Percentiles rank a stretch among this genome's conserved stretches.
Conservation (phyloP, 2,888 invertebrate genomes). For the Diaphora mendica region DNA sequence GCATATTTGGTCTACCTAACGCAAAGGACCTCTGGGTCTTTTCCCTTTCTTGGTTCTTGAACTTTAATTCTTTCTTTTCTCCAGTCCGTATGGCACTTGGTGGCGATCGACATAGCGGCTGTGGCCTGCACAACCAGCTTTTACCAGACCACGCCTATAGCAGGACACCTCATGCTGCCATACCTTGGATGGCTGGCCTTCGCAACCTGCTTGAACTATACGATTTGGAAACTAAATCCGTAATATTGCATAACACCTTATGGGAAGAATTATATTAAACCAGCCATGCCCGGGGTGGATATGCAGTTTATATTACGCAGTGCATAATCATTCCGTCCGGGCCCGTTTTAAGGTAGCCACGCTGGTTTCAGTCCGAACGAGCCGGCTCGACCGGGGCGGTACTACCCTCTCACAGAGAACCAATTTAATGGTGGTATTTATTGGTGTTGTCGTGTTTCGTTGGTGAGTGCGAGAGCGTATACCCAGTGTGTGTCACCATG, state of each 20-base stretch:
- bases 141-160: background rate
- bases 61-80: background rate
- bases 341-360: too few species aligned
- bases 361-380: too few species aligned
- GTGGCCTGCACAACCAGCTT: slow-evolving; percentile 6
- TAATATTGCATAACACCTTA: background rate
- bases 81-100: slow-evolving; percentile 10
- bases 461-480: too few species aligned
- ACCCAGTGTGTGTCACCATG: too few species aligned
- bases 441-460: too few species aligned
- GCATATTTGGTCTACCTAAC: too few species aligned
- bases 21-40: too few species aligned
- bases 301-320: too few species aligned
- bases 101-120: slow-evolving; percentile 5
- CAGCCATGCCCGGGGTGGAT: background rate
- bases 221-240: slow-evolving; percentile 78
- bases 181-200: slow-evolving; percentile 91
- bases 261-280: background rate
- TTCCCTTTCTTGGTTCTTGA: background rate
- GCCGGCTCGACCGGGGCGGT: too few species aligned
- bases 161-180: slow-evolving; percentile 77
- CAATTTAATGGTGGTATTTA: too few species aligned
- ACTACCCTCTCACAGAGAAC: too few species aligned
- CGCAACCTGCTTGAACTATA: slow-evolving; percentile 89
- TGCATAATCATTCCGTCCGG: too few species aligned